Conservation (phyloP, 2,113 vertebrate genomes). For the Pipa parva region DNA sequence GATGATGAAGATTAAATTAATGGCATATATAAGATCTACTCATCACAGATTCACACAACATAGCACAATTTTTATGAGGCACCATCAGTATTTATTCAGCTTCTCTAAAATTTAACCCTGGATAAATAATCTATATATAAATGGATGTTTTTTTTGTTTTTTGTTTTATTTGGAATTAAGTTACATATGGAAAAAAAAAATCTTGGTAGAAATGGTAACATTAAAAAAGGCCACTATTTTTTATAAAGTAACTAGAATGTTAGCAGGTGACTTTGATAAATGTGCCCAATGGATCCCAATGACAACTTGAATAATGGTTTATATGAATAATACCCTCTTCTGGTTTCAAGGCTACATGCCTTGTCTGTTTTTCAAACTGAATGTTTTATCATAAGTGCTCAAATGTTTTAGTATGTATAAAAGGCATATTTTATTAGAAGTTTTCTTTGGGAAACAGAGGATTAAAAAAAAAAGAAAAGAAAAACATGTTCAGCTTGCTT, state of each 20-base stretch:
- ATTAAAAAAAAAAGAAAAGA: not conserved
- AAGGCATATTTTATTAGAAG: constrained; percentile 12
- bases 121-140: too few relatives aligned
- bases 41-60: too few relatives aligned
- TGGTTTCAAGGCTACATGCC: not conserved
- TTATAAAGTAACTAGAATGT: not conserved
- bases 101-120: too few relatives aligned
- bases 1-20: too few relatives aligned
- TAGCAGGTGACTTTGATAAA: not conserved
- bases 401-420: constrained; percentile 10
- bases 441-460: constrained; percentile 15
- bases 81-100: too few relatives aligned
- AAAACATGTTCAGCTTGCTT: constrained; percentile 5
- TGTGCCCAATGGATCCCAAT: not conserved
- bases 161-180: too few relatives aligned
- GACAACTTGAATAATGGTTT: constrained; percentile 17
- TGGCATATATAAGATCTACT: too few relatives aligned
- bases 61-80: too few relatives aligned
- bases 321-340: constrained; percentile 1
- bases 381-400: constrained; percentile 18
- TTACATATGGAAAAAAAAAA: too few relatives aligned
- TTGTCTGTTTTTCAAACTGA: constrained; percentile 13
- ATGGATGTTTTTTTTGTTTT: too few relatives aligned
- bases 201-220: not conserved
- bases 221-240: not conserved